These are phyloP conservation scores for Volucella inanis DNA, from an alignment of 2,888 invertebrate species.

Conservation along the genomic window DNA sequence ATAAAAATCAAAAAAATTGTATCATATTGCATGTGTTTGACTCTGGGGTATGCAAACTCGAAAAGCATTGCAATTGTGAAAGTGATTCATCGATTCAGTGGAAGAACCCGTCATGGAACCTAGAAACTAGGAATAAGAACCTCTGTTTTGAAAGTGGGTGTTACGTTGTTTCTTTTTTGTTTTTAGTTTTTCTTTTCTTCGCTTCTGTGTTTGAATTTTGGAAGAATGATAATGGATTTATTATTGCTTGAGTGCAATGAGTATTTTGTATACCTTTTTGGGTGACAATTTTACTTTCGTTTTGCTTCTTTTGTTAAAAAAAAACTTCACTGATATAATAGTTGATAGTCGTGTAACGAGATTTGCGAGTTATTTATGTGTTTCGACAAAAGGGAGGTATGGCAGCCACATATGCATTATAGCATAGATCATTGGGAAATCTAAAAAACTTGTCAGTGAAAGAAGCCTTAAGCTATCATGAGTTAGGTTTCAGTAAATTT, in stretches of 20 bases:
- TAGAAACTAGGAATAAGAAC: not conserved
- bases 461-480: too few species aligned
- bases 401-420: too few species aligned
- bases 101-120: too few species aligned
- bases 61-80: too few species aligned
- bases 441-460: too few species aligned
- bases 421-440: too few species aligned
- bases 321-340: not conserved
- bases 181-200: conserved; percentile 23
- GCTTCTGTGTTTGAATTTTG: conserved; percentile 1
- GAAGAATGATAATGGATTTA: conserved; percentile 35
- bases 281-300: conserved; percentile 31
- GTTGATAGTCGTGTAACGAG: not conserved
- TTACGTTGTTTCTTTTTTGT: conserved; percentile 16
- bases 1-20: too few species aligned
- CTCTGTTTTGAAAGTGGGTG: conserved; percentile 49
- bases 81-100: too few species aligned
- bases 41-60: too few species aligned
- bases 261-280: conserved; percentile 40
- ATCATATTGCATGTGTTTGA: too few species aligned
- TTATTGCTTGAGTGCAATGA: conserved; percentile 27
- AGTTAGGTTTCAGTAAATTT: too few species aligned
- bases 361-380: conserved; percentile 33
- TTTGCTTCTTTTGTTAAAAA: not conserved
- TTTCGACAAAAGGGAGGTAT: too few species aligned